phyloP scores from a whole-genome alignment of 2,888 invertebrate genomes.

The Esperia sulphurella region DNA sequence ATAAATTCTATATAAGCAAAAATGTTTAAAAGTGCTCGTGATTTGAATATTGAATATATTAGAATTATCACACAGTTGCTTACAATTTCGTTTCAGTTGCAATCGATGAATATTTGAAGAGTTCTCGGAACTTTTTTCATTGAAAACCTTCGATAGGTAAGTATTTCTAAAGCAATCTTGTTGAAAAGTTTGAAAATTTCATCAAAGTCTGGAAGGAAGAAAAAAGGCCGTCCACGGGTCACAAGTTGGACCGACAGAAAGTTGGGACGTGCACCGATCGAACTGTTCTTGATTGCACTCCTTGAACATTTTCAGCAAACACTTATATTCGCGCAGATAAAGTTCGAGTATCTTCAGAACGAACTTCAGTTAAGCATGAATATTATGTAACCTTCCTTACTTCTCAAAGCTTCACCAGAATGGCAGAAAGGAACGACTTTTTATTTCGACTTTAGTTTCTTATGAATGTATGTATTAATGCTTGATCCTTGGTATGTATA shows the following conservation, averaged over 20 bases:
- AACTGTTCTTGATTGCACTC: conserved; percentile 63
- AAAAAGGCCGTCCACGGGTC: conserved; percentile 49
- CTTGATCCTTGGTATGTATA: too few species aligned
- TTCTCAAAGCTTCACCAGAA: too few species aligned
- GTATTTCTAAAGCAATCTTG: conserved; percentile 48
- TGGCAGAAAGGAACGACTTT: too few species aligned
- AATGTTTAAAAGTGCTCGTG: too few species aligned
- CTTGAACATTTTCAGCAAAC: conserved; percentile 54
- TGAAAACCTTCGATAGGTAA: conserved; percentile 20
- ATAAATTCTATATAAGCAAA: too few species aligned
- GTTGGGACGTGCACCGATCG: conserved; percentile 51
- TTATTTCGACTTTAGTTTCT: too few species aligned
- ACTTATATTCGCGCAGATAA: conserved; percentile 30
- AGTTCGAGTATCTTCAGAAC: conserved; percentile 24
- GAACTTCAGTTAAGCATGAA: not conserved
- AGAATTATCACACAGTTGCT: not conserved
- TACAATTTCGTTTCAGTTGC: too few species aligned
- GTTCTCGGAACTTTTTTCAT: conserved; percentile 2
- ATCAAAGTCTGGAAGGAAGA: conserved; percentile 51
- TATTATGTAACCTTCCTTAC: not conserved
- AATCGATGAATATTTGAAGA: too few species aligned
- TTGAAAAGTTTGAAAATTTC: conserved; percentile 60
- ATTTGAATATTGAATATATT: too few species aligned
- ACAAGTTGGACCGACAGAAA: conserved; percentile 29
- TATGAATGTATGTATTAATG: too few species aligned